These are phyloP conservation scores for Crotalus helleri DNA, from an alignment of 2,113 vertebrate genomes.

Conservation along the genomic window DNA sequence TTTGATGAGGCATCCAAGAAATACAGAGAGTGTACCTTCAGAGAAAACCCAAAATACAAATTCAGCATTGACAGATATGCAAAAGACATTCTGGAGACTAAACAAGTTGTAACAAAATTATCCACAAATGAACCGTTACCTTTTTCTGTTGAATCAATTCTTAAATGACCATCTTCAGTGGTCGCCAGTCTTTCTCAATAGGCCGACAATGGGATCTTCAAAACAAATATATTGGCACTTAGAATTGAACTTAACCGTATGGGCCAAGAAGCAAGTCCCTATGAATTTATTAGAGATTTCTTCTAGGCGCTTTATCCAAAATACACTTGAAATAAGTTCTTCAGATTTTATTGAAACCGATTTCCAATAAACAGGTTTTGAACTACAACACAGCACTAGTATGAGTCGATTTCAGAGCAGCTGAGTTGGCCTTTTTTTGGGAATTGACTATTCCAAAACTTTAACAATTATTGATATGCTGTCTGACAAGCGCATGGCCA, in stretches of 20 bases:
- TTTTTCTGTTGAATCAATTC: slow-evolving; percentile 96
- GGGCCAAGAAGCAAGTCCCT: background rate
- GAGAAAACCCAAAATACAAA: slow-evolving; percentile 76
- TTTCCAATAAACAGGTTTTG: background rate
- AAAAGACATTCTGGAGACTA: slow-evolving; percentile 78
- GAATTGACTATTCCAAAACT: background rate
- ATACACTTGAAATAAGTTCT: background rate
- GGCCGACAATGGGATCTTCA: background rate
- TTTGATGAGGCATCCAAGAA: slow-evolving; percentile 85
- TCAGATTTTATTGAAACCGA: background rate
- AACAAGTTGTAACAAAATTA: slow-evolving; percentile 81
- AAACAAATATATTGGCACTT: background rate
- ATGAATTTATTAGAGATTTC: background rate
- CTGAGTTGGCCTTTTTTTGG: background rate
- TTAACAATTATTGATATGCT: slow-evolving; percentile 40
- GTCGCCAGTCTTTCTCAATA: slow-evolving; percentile 80
- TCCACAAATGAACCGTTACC: slow-evolving; percentile 81
- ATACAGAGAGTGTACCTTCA: no score
- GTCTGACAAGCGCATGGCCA: slow-evolving; percentile 35
- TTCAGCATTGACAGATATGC: slow-evolving; percentile 73
- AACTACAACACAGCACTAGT: background rate
- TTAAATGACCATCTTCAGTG: slow-evolving; percentile 83
- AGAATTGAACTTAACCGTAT: background rate
- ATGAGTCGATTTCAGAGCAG: background rate
- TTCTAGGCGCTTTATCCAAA: background rate